Percentiles rank a stretch among this genome's conserved stretches.
These are phyloP conservation scores for Synergus japonicus DNA, from an alignment of 2,888 invertebrate species.

Conservation along the genomic window DNA sequence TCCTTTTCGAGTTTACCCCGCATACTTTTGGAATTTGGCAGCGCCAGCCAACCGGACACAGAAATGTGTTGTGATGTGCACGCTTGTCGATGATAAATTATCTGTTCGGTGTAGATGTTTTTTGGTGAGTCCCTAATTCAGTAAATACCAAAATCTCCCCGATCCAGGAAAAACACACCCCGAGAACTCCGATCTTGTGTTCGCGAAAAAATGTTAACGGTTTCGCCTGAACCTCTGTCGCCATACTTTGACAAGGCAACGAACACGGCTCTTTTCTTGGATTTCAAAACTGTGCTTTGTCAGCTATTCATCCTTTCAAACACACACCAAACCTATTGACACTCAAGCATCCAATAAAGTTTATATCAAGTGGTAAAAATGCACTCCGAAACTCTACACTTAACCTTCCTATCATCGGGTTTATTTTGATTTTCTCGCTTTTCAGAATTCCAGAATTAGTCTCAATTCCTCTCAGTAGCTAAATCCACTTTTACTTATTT, in stretches of 20 bases:
- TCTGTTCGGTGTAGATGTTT: slow-evolving; percentile 72
- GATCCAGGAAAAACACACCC: slow-evolving; percentile 30
- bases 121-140: slow-evolving; percentile 69
- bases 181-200: slow-evolving; percentile 1
- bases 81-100: slow-evolving; percentile 72
- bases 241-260: slow-evolving; percentile 47
- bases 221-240: slow-evolving; percentile 47
- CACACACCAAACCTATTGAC: not conserved
- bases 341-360: not conserved
- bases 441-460: slow-evolving; percentile 27
- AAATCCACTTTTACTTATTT: not conserved
- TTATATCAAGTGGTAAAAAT: not conserved
- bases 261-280: slow-evolving; percentile 2
- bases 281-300: slow-evolving; percentile 25
- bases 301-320: slow-evolving; percentile 26
- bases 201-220: slow-evolving; percentile 37
- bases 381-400: not conserved
- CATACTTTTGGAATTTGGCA: slow-evolving; percentile 38
- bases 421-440: slow-evolving; percentile 34
- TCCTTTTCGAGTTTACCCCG: slow-evolving; percentile 16
- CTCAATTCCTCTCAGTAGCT: not conserved
- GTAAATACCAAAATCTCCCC: slow-evolving; percentile 42
- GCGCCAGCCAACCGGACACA: slow-evolving; percentile 51
- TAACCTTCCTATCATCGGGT: slow-evolving; percentile 29
- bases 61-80: slow-evolving; percentile 64